Evolutionary conservation across 2,888 invertebrate genomes (phyloP).

Genomic region (Plagodis dolabraria): DNA sequence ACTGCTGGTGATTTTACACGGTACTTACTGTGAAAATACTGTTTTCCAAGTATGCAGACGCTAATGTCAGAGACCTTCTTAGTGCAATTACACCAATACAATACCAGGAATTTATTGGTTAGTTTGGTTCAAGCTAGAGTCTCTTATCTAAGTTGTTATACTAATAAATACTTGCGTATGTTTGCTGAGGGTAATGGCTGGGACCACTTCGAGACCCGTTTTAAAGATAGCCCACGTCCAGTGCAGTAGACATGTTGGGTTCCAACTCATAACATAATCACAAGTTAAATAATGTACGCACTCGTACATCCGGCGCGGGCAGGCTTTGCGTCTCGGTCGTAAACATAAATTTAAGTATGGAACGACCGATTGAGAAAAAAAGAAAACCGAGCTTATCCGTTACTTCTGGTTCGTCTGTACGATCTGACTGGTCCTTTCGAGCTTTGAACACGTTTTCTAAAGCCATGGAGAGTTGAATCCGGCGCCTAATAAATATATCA

Average conservation of each 20-base stretch:
- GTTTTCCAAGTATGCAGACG: slow-evolving; percentile 25
- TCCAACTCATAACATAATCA: slow-evolving; percentile 29
- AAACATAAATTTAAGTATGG: slow-evolving; percentile 25
- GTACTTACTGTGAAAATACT: slow-evolving; percentile 30
- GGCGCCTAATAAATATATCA: slow-evolving; percentile 2
- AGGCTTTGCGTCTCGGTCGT: slow-evolving; percentile 16
- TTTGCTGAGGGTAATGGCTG: slow-evolving; percentile 33
- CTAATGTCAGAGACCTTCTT: slow-evolving; percentile 23
- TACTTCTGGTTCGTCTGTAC: slow-evolving; percentile 29
- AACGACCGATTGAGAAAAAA: slow-evolving; percentile 33
- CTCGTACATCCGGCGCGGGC: slow-evolving; percentile 17
- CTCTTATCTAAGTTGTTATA: slow-evolving; percentile 34
- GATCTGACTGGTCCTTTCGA: slow-evolving; percentile 22
- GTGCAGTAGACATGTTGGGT: slow-evolving; percentile 19
- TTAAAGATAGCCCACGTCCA: slow-evolving; percentile 19
- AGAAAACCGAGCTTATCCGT: slow-evolving; percentile 32
- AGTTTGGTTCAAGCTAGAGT: slow-evolving; percentile 16
- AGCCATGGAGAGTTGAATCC: neutral
- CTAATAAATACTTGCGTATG: slow-evolving; percentile 36
- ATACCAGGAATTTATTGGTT: neutral
- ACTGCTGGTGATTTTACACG: slow-evolving; percentile 29
- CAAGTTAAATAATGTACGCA: slow-evolving; percentile 24
- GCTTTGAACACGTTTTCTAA: slow-evolving; percentile 30
- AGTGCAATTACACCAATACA: slow-evolving; percentile 17
- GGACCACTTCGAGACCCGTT: slow-evolving; percentile 38